Base-by-base conservation (phyloP, 2,113 vertebrate species). In the Gadus macrocephalus region DNA sequence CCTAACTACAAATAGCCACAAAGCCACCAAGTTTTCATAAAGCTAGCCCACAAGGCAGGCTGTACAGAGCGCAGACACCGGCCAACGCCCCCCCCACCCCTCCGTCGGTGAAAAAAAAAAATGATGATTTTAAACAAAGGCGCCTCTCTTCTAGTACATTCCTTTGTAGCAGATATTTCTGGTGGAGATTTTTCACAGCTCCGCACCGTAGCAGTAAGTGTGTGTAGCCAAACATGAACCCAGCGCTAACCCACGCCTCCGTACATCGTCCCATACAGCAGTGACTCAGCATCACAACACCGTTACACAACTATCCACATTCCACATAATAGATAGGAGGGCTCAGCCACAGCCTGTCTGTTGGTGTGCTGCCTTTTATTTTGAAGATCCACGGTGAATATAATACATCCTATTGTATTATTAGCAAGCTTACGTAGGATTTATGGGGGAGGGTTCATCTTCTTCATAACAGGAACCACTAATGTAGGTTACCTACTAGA, bases 1-100 rank as follows among this genome's bases (percentile, higher is more conserved):
- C 86, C 68, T 86, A 84, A 91, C 93, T 94, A 95, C 92, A 95
- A 95, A 96, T 95, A 96, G 82, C 74, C 70, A 91, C 90, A 93
- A 93, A 94, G 93, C 92, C 92, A 92, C 22, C 90, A 90, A 90
- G 93, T 92, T 93, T 94, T 93, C 91, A 91, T 92, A 77, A 77
- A 72, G 91, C 91, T 93, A 80, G 80, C 74, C 61, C 67, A 70
- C 72, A 3, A 62, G 59, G 60, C 49, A 73, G 67, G 56, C 55
- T 68, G 27, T 22, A 75, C 61, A 74, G 74, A 66, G 70, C 70
- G 72, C 12, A 78, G 59, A 79, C 72, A 75, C 55, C 70, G 55
- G 55, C 55, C 55, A 68, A 53, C 66, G 75, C 59, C 74, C 59
- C 74, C 20, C 81, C 75, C 81, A 58, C 68, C 42, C 42, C 90